Percentiles rank a stretch among this genome's conserved stretches.
Conservation (phyloP, 2,113 vertebrate genomes). For the Festucalex cinctus region DNA sequence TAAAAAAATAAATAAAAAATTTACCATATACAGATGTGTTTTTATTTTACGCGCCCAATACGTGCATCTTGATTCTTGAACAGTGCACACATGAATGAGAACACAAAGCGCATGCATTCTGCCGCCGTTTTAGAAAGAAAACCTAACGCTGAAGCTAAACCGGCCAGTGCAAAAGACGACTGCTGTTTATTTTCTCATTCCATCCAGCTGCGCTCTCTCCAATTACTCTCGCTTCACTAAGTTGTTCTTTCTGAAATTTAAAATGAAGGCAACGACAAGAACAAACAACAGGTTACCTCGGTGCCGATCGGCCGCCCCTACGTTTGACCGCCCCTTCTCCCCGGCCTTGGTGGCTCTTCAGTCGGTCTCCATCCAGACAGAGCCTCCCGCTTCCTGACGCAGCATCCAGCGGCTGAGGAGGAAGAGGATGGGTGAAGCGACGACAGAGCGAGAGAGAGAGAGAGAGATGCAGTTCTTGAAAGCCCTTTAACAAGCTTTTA, state of each 20-base stretch:
- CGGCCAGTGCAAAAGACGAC: neutral
- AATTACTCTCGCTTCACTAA: neutral
- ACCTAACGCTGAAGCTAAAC: too few relatives aligned
- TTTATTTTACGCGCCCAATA: neutral
- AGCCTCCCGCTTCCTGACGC: conserved; percentile 43
- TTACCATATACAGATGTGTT: neutral
- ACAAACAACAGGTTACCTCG: conserved; percentile 70
- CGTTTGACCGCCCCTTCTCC: neutral
- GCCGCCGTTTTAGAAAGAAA: neutral
- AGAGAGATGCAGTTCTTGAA: conserved; percentile 9
- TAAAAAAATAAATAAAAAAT: neutral
- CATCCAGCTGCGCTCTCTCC: neutral
- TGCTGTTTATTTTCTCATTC: neutral
- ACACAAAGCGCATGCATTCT: neutral
- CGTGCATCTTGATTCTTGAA: neutral
- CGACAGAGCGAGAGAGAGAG: neutral
- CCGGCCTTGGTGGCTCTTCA: conserved; percentile 28
- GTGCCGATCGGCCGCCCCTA: conserved; percentile 5
- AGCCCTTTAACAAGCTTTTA: conserved; percentile 3
- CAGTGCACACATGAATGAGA: neutral
- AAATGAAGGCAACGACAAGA: neutral
- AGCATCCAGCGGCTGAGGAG: conserved; percentile 32
- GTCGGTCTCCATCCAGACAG: conserved; percentile 47
- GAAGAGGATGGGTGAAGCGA: conserved; percentile 10
- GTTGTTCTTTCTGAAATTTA: neutral